These are phyloP conservation scores for Embidobia sp. DNA, from an alignment of 2,888 invertebrate species.

Conservation along the genomic window DNA sequence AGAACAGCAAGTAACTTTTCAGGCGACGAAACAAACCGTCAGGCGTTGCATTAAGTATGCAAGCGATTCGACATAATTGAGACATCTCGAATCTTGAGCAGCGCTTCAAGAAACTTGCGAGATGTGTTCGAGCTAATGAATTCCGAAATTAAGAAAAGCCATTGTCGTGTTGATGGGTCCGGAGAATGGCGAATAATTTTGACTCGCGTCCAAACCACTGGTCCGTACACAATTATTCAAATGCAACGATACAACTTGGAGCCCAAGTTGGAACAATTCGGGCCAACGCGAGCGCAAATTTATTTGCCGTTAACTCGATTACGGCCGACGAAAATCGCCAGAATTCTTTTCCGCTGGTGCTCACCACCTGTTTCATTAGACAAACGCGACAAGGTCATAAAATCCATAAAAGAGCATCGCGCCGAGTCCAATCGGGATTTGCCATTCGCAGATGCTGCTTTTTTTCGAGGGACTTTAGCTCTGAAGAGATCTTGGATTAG, in stretches of 20 bases:
- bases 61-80: too few relatives aligned
- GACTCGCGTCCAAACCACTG: constrained; percentile 32
- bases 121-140: constrained; percentile 39
- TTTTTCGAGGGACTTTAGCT: constrained; percentile 16
- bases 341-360: constrained; percentile 3
- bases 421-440: constrained; percentile 33
- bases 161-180: constrained; percentile 26
- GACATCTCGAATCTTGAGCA: constrained; percentile 3
- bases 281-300: constrained; percentile 1
- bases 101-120: constrained; percentile 1
- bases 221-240: constrained; percentile 40
- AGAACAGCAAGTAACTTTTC: too few relatives aligned
- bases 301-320: constrained; percentile 29
- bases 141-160: constrained; percentile 38
- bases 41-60: too few relatives aligned
- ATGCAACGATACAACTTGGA: constrained; percentile 23
- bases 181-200: constrained; percentile 42
- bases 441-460: constrained; percentile 33
- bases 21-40: too few relatives aligned
- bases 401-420: constrained; percentile 38
- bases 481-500: constrained; percentile 34
- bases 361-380: constrained; percentile 33
- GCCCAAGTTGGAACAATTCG: constrained; percentile 24
- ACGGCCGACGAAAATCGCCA: neutral
- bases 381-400: constrained; percentile 32